These are phyloP conservation scores for Loris lydekkerianus DNA, from an alignment of 2,797 vertebrate genomes.

Conservation along the genomic window DNA sequence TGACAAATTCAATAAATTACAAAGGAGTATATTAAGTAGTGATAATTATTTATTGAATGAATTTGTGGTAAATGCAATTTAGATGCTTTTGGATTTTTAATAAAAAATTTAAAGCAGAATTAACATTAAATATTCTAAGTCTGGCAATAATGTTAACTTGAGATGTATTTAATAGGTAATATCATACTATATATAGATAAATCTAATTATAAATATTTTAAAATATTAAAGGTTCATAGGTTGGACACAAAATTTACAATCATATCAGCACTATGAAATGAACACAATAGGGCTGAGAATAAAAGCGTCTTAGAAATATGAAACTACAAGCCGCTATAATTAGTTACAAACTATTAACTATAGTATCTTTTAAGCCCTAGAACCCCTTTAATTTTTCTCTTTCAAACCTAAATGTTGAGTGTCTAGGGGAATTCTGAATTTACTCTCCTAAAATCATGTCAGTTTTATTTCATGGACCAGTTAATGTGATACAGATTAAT, in stretches of 20 bases:
- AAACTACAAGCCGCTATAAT: not conserved
- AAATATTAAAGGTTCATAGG: slow-evolving; percentile 67
- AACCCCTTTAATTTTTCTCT: slow-evolving; percentile 52
- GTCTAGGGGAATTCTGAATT: slow-evolving; percentile 34
- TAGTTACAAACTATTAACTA: slow-evolving; percentile 71
- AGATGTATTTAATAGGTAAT: not conserved
- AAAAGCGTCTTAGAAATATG: slow-evolving; percentile 63
- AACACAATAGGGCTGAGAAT: not conserved
- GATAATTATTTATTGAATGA: slow-evolving; percentile 78
- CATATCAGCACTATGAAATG: slow-evolving; percentile 23
- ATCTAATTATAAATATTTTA: slow-evolving; percentile 4
- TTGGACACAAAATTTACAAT: slow-evolving; percentile 47
- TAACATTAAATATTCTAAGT: not conserved
- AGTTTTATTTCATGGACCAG: slow-evolving; percentile 64
- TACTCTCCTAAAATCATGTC: slow-evolving; percentile 7
- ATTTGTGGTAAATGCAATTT: slow-evolving; percentile 67
- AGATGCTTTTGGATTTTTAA: slow-evolving; percentile 59
- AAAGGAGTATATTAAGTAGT: slow-evolving; percentile 70
- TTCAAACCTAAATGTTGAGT: not conserved
- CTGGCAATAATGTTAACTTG: slow-evolving; percentile 4
- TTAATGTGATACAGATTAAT: slow-evolving; percentile 68
- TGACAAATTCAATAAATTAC: slow-evolving; percentile 42
- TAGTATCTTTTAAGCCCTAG: not conserved
- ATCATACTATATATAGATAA: not conserved
- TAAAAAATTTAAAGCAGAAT: slow-evolving; percentile 46